Percentiles rank a stretch among this genome's conserved stretches.
phyloP scores from a whole-genome alignment of 2,888 invertebrate genomes.

The Carpatolechia fugitivella region DNA sequence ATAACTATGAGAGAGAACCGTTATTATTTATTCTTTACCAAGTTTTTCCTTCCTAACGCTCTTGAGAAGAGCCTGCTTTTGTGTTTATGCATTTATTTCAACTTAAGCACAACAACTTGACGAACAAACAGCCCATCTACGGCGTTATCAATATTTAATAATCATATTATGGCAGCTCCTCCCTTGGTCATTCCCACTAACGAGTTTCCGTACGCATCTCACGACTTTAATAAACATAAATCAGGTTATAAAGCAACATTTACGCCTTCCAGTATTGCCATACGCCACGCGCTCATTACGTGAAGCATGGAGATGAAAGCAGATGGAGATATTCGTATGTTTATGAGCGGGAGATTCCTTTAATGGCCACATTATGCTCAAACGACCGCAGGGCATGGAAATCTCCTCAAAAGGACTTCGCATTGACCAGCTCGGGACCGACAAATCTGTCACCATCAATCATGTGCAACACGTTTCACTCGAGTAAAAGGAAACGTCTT shows the following conservation, averaged over 20 bases:
- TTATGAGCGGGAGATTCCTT: slow-evolving; percentile 30
- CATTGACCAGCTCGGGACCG: neutral
- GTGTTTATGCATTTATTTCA: no score
- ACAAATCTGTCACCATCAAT: slow-evolving; percentile 6
- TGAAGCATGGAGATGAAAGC: slow-evolving; percentile 18
- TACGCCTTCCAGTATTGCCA: slow-evolving; percentile 39
- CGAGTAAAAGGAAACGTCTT: neutral
- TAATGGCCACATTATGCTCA: slow-evolving; percentile 28
- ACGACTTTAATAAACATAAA: slow-evolving; percentile 50
- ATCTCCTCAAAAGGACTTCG: neutral
- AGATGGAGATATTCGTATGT: slow-evolving; percentile 31
- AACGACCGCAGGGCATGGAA: slow-evolving; percentile 9
- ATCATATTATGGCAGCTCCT: neutral
- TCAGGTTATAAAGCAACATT: slow-evolving; percentile 40
- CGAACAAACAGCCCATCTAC: neutral
- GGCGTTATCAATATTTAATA: slow-evolving; percentile 2
- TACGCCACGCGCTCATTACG: slow-evolving; percentile 40
- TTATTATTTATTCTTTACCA: no score
- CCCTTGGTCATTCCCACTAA: slow-evolving; percentile 6
- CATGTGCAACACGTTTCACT: slow-evolving; percentile 3
- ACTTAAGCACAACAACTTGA: neutral
- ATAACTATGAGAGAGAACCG: no score
- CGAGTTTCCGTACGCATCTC: slow-evolving; percentile 27
- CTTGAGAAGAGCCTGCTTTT: no score
- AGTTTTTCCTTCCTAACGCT: no score